Evolutionary conservation across 2,888 invertebrate species (phyloP).

Genomic region (Epinotia ramella): DNA sequence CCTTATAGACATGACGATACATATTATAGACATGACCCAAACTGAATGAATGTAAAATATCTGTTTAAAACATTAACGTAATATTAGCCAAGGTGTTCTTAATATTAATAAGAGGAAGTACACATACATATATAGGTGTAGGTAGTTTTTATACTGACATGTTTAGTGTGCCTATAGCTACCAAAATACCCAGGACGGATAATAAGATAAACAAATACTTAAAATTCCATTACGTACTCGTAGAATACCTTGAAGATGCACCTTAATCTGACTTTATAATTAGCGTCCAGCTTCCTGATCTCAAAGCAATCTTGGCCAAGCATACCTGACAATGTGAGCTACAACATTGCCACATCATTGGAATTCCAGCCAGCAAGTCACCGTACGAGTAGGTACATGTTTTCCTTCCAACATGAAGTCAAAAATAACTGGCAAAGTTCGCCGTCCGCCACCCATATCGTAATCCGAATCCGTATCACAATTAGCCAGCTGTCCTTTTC

Average conservation of each 20-base stretch:
- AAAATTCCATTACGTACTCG: slow-evolving; percentile 3
- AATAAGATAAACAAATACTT: not conserved
- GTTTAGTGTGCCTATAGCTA: not conserved
- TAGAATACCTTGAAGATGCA: slow-evolving; percentile 28
- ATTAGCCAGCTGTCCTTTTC: slow-evolving; percentile 36
- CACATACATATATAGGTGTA: not conserved
- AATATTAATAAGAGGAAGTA: not conserved
- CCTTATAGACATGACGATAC: not conserved
- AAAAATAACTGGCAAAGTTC: slow-evolving; percentile 65
- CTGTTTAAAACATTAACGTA: not conserved
- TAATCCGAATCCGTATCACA: slow-evolving; percentile 46
- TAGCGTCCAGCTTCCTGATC: slow-evolving; percentile 26
- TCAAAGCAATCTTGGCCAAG: slow-evolving; percentile 3
- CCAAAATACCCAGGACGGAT: not conserved
- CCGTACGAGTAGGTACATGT: slow-evolving; percentile 24
- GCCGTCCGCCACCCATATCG: slow-evolving; percentile 56
- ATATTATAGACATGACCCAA: not conserved
- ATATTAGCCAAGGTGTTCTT: not conserved
- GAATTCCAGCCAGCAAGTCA: slow-evolving; percentile 41
- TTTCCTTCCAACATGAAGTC: slow-evolving; percentile 50
- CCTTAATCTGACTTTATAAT: slow-evolving; percentile 31
- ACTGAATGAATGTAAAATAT: not conserved
- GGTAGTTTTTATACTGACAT: not conserved
- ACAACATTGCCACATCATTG: slow-evolving; percentile 22
- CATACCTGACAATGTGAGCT: slow-evolving; percentile 10